Evolutionary conservation across 2,888 invertebrate genomes (phyloP), one percentile per base, ranked within the genome.

Genomic region (Clivina fossor): DNA sequence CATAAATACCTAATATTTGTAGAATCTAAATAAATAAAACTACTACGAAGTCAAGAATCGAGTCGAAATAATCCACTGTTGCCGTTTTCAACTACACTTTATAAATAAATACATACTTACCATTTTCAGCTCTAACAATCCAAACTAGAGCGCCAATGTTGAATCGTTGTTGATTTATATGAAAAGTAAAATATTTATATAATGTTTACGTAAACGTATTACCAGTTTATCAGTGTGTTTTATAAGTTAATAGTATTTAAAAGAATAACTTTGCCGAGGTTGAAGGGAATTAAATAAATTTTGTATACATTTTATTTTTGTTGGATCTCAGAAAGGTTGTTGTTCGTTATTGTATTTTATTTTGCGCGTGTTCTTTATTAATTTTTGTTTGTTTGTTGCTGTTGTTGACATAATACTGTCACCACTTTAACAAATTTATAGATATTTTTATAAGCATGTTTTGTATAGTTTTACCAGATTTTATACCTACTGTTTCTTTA

Each of bases 391-490:
- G 65, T 68, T n/a, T 37, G 54, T 54, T 54, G 54, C 38, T 55
- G 55, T 55, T 55, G 55, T 47, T 55, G 55, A 55, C 55, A 55
- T 55, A 55, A n/a, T 13, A 40, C 46, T 47, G 55, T 47, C 55
- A 46, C 38, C 47, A 47, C 51, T 32, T 47, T 47, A 55, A 28
- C 54, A 55, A 55, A 46, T 37, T 20, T 41, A 38, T 46, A 55
- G 37, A 30, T 54, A 26, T 44, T 37, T n/a, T n/a, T n/a, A n/a
- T 44, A 46, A 46, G 46, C 60, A 69, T 68, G 70, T 70, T 72
- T 72, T 73, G 71, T 72, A 72, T 73, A 73, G 71, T 70, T 72
- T 64, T 71, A 71, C 64, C 69, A 72, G 70, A 72, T 72, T 72
- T 72, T 72, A 72, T 72, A 47, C 46, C 51, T 51, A 51, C 43